Evolutionary conservation across 2,888 invertebrate genomes (phyloP).

Genomic region (Esperia sulphurella): DNA sequence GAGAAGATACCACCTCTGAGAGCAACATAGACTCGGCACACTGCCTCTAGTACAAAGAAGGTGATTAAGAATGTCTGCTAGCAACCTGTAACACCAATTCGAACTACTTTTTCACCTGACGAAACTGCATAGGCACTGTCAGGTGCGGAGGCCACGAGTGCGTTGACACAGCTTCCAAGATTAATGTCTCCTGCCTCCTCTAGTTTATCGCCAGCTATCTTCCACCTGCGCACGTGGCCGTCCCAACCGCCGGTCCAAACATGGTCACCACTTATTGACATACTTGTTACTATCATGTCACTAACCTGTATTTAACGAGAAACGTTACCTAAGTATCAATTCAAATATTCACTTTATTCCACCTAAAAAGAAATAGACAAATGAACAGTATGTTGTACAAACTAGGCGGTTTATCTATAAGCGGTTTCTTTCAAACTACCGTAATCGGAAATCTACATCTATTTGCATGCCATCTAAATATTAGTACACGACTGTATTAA

Average conservation of each 20-base stretch:
- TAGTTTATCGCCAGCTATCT: conserved; percentile 46
- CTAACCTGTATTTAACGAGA: conserved; percentile 49
- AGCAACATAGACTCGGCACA: too few relatives aligned
- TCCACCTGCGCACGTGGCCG: conserved; percentile 69
- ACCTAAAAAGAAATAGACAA: too few relatives aligned
- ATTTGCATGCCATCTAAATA: too few relatives aligned
- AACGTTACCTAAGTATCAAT: background rate
- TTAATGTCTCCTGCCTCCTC: conserved; percentile 53
- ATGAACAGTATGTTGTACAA: too few relatives aligned
- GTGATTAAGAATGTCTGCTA: background rate
- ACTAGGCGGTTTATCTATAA: too few relatives aligned
- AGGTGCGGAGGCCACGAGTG: conserved; percentile 34
- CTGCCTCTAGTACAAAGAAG: background rate
- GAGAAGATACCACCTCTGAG: too few relatives aligned
- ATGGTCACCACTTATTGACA: conserved; percentile 56
- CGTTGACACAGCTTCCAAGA: conserved; percentile 58
- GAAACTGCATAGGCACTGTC: conserved; percentile 44
- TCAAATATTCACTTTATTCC: too few relatives aligned
- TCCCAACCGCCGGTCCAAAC: conserved; percentile 80
- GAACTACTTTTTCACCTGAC: conserved; percentile 46
- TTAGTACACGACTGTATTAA: too few relatives aligned
- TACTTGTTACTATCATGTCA: conserved; percentile 71
- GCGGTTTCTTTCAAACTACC: too few relatives aligned
- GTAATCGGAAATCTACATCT: too few relatives aligned
- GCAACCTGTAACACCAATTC: conserved; percentile 23